phyloP scores from a whole-genome alignment of 2,113 vertebrate species.

The Gymnogyps californianus region DNA sequence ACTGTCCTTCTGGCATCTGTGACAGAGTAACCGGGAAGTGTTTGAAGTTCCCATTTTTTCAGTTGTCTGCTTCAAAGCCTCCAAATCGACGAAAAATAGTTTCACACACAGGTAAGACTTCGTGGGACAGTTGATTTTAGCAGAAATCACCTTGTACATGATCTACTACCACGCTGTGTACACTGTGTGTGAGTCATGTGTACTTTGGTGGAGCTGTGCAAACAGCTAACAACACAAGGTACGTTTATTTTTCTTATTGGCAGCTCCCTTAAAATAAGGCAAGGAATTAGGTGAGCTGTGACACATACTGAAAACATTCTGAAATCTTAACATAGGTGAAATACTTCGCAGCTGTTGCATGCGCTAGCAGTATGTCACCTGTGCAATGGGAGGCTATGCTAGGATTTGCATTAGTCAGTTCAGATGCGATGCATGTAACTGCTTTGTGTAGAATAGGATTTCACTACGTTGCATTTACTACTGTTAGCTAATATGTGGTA shows the following conservation, averaged over 20 bases:
- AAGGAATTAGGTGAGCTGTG: background rate
- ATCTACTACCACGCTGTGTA: background rate
- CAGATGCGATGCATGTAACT: background rate
- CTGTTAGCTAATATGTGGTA: background rate
- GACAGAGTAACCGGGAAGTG: slow-evolving; percentile 91
- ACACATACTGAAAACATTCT: background rate
- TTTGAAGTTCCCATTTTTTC: slow-evolving; percentile 87
- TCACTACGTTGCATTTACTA: background rate
- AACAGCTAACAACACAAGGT: background rate
- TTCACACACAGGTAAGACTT: slow-evolving; percentile 78
- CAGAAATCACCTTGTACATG: background rate
- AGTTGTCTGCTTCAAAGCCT: slow-evolving; percentile 74
- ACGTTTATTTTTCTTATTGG: background rate
- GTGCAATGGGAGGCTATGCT: background rate
- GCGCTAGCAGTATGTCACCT: background rate
- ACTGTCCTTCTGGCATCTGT: slow-evolving; percentile 89
- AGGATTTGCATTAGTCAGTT: background rate
- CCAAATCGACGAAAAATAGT: slow-evolving; percentile 72
- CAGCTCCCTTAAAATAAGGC: background rate
- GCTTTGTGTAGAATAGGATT: background rate
- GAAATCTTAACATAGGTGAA: background rate
- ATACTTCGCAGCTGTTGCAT: background rate
- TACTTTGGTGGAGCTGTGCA: background rate
- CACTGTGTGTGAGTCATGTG: accelerated
- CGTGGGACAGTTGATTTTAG: background rate